These are phyloP conservation scores for Phylloscopus trochiloides DNA, from an alignment of 2,113 vertebrate genomes.

Conservation along the genomic window DNA sequence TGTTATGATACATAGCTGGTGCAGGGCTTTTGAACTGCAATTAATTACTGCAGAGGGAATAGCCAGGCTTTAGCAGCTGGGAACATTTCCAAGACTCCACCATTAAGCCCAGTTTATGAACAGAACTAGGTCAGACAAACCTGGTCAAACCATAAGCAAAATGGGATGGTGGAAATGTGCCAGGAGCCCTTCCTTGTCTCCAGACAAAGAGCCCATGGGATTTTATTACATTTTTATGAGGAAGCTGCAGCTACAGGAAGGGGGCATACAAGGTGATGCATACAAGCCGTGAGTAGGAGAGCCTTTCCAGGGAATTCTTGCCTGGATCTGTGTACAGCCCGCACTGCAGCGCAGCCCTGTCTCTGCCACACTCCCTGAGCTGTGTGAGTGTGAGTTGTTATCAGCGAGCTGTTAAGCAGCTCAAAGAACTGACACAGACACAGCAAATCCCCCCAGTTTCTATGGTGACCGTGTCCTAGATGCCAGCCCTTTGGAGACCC, in stretches of 20 bases:
- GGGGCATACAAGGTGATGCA: neutral
- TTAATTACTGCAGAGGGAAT: constrained; percentile 51
- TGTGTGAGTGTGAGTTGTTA: neutral
- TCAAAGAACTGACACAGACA: neutral
- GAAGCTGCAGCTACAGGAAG: neutral
- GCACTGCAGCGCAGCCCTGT: neutral
- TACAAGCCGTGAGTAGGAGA: neutral
- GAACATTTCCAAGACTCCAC: constrained; percentile 40
- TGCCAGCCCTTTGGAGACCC: neutral
- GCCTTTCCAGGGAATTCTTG: neutral
- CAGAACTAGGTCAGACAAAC: constrained; percentile 60
- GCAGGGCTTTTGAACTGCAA: constrained; percentile 39
- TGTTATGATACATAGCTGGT: constrained; percentile 6
- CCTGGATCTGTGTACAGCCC: neutral
- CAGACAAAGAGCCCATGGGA: neutral
- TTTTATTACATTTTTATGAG: neutral
- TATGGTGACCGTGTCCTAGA: neutral
- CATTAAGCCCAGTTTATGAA: constrained; percentile 39
- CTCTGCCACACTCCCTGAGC: neutral
- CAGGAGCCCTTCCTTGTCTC: neutral
- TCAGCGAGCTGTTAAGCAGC: neutral
- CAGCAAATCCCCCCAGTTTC: neutral
- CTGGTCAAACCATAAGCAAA: constrained; percentile 23
- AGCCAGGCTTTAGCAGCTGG: constrained; percentile 37
- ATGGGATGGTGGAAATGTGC: neutral